phyloP scores from a whole-genome alignment of 2,113 vertebrate species.

The Benitochromis conjunctus region DNA sequence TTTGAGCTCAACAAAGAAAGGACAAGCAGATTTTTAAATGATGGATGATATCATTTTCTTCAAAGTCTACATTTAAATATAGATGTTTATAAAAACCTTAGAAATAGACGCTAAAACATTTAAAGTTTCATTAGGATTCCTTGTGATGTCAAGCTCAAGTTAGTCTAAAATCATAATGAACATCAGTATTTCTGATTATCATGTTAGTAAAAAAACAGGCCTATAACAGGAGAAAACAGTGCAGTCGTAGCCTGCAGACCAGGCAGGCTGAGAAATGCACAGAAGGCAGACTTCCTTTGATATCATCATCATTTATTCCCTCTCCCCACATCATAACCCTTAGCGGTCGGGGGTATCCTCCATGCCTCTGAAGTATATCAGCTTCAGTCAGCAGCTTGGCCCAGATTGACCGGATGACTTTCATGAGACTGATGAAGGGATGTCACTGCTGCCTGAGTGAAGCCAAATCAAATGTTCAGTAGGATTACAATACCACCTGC shows the following conservation, averaged over 20 bases:
- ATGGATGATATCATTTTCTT: background rate
- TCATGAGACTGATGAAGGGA: constrained; percentile 7
- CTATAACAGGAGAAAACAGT: background rate
- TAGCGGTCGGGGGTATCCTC: constrained; percentile 19
- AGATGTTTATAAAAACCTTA: background rate
- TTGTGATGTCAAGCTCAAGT: background rate
- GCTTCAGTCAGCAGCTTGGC: background rate
- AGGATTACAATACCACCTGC: background rate
- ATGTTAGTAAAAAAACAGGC: background rate
- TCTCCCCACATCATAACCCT: constrained; percentile 27
- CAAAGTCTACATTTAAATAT: background rate
- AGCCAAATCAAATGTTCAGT: constrained; percentile 1
- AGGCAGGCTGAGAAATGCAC: background rate
- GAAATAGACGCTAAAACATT: background rate
- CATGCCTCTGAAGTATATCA: constrained; percentile 30
- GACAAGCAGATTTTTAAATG: no score
- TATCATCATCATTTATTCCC: constrained; percentile 46
- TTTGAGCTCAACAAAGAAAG: background rate
- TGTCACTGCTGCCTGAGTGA: background rate
- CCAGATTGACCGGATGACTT: constrained; percentile 16
- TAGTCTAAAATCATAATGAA: background rate
- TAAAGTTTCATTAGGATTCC: background rate
- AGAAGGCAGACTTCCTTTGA: constrained; percentile 35
- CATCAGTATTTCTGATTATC: background rate
- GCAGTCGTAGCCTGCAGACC: background rate